A percentile compares a stretch with the other conserved stretches of the same genome.
Conservation (phyloP, 2,113 vertebrate genomes). For the Elanus axillaris region DNA sequence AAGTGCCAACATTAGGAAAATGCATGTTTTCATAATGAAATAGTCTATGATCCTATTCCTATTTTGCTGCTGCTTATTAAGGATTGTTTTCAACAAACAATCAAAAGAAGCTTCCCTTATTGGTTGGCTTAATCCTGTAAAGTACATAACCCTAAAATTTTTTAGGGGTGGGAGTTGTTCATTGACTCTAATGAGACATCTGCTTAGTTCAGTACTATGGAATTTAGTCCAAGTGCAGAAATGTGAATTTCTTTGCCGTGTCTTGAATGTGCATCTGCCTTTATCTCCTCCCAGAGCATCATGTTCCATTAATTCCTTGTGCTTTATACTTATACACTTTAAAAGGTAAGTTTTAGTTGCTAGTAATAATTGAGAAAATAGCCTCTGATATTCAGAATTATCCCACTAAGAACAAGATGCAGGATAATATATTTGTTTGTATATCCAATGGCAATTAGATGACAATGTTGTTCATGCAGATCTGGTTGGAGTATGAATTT, state of each 20-base stretch:
- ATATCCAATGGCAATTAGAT: not conserved
- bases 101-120: not conserved
- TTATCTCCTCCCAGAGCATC: not conserved
- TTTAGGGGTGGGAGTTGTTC: not conserved
- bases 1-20: not conserved
- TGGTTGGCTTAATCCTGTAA: not conserved
- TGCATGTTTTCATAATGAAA: not conserved
- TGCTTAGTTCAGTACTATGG: not conserved
- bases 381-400: not conserved
- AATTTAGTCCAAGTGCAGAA: not conserved
- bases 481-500: not conserved
- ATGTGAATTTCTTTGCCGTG: not conserved
- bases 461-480: not conserved
- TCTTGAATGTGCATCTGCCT: not conserved
- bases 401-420: not conserved
- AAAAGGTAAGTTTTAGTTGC: not conserved
- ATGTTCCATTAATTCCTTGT: not conserved
- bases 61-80: not conserved
- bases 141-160: not conserved
- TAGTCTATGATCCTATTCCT: not conserved
- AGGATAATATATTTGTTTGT: not conserved
- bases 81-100: not conserved
- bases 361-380: not conserved
- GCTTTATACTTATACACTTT: not conserved
- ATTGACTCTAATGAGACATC: not conserved